A percentile compares a stretch with the other conserved stretches of the same genome.
phyloP scores from a whole-genome alignment of 2,888 invertebrate genomes.

The Norana najaformis region DNA sequence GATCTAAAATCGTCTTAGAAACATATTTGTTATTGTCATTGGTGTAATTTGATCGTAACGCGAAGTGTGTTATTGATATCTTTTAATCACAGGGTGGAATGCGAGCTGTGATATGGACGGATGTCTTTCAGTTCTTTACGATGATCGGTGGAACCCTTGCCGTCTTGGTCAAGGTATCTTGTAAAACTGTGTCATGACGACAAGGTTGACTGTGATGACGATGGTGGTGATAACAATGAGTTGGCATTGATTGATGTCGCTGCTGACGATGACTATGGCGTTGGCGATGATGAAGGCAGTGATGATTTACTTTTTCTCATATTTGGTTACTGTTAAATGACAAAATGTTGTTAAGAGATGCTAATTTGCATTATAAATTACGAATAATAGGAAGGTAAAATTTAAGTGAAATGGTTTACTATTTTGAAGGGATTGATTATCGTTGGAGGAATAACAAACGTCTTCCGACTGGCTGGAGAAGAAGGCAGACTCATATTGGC shows the following conservation, averaged over 20 bases:
- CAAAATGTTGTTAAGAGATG: too few relatives aligned
- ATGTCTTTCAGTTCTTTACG: conserved; percentile 25
- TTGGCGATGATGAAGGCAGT: neutral
- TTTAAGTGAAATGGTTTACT: neutral
- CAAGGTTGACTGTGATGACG: too few relatives aligned
- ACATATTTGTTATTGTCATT: too few relatives aligned
- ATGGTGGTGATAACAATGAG: too few relatives aligned
- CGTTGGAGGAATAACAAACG: neutral
- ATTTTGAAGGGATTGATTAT: neutral
- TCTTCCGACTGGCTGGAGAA: neutral
- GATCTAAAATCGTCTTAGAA: too few relatives aligned
- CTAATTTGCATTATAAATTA: neutral
- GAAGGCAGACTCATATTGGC: neutral
- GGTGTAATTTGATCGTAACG: too few relatives aligned
- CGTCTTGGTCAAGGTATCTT: conserved; percentile 5
- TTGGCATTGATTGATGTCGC: neutral
- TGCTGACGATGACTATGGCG: neutral
- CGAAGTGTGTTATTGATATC: neutral
- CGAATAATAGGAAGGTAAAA: neutral
- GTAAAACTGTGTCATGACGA: too few relatives aligned
- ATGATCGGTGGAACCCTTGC: conserved; percentile 5
- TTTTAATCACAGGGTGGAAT: conserved; percentile 50
- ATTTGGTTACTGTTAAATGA: neutral
- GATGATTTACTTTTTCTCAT: neutral
- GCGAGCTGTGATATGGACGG: conserved; percentile 29